These are phyloP conservation scores for Nothocercus nigrocapillus DNA, from an alignment of 2,113 vertebrate genomes.

Conservation along the genomic window DNA sequence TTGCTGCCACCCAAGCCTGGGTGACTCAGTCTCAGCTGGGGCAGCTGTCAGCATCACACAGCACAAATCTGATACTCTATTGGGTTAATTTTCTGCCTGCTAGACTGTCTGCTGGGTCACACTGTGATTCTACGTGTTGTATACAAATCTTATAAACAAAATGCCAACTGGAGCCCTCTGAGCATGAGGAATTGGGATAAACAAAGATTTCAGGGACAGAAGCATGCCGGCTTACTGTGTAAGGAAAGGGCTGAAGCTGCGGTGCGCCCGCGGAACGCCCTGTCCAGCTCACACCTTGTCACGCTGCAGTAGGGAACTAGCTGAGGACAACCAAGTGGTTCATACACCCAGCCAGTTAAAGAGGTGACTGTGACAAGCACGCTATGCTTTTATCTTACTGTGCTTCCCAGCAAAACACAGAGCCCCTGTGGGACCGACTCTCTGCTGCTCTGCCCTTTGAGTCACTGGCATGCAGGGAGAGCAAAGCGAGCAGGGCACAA, in stretches of 20 bases:
- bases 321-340: background rate
- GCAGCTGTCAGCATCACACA: too few relatives aligned
- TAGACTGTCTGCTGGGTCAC: background rate
- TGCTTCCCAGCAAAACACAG: background rate
- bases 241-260: background rate
- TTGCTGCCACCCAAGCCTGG: background rate
- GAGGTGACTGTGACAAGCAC: background rate
- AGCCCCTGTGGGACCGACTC: background rate
- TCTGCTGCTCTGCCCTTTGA: rapidly evolving
- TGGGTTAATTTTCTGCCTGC: too few relatives aligned
- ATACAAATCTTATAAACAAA: background rate
- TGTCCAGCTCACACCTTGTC: background rate
- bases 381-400: background rate
- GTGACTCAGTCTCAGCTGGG: background rate
- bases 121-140: background rate
- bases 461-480: background rate
- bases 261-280: background rate
- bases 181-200: background rate
- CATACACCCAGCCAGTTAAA: background rate
- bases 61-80: too few relatives aligned
- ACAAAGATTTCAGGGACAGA: background rate
- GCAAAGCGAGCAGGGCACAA: too few relatives aligned
- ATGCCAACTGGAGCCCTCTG: rapidly evolving
- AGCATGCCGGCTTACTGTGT: background rate
- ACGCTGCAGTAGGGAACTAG: background rate